These are phyloP conservation scores for Orthonychiurus folsomi DNA, from an alignment of 2,888 invertebrate genomes.

Conservation along the genomic window DNA sequence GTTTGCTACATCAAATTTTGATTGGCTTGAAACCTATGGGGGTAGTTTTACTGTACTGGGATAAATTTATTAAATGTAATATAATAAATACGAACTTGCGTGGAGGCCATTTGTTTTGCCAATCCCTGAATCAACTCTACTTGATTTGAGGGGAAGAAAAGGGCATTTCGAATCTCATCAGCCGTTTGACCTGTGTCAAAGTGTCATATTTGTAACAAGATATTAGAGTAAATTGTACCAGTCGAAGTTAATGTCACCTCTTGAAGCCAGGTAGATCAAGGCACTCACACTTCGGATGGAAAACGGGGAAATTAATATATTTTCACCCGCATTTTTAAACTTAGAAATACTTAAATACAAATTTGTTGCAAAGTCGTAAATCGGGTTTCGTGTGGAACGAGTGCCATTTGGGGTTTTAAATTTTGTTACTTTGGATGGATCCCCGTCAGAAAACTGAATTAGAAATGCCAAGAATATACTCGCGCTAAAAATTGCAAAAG, in stretches of 20 bases:
- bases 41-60: slow-evolving; percentile 11
- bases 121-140: slow-evolving; percentile 21
- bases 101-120: slow-evolving; percentile 17
- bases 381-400: slow-evolving; percentile 15
- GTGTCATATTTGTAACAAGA: neutral
- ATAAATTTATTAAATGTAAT: slow-evolving; percentile 6
- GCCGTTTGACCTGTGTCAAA: slow-evolving; percentile 20
- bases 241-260: slow-evolving; percentile 17
- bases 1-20: slow-evolving; percentile 24
- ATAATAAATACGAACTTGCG: slow-evolving; percentile 7
- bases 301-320: slow-evolving; percentile 27
- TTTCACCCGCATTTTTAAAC: slow-evolving; percentile 12
- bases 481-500: too few relatives aligned
- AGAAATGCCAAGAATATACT: too few relatives aligned
- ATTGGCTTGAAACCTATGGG: neutral
- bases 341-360: slow-evolving; percentile 14
- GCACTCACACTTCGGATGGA: slow-evolving; percentile 21
- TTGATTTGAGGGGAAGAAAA: slow-evolving; percentile 19
- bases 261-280: slow-evolving; percentile 21
- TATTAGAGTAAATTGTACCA: too few relatives aligned
- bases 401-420: too few relatives aligned
- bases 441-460: too few relatives aligned
- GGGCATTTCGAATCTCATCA: slow-evolving; percentile 17
- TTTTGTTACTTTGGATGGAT: too few relatives aligned
- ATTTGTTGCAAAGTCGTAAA: slow-evolving; percentile 24